phyloP scores from a whole-genome alignment of 2,888 invertebrate species.

The Stomorhina lunata region DNA sequence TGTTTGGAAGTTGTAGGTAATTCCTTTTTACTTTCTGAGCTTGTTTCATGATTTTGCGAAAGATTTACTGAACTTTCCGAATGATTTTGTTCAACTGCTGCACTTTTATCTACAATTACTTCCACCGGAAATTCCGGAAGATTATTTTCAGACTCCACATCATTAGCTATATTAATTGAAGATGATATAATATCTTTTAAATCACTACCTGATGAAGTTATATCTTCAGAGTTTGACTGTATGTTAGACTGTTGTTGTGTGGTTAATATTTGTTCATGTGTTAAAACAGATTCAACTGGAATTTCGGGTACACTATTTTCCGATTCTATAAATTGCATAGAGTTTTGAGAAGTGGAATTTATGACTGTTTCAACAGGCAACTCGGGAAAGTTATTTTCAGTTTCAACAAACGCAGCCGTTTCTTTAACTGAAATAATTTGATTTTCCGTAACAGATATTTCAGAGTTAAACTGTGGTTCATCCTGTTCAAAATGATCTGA shows the following conservation, averaged over 20 bases:
- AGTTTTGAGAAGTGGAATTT: neutral
- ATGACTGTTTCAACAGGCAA: conserved; percentile 50
- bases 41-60: neutral
- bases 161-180: neutral
- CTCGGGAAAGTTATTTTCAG: conserved; percentile 47
- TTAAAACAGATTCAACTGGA: conserved; percentile 16
- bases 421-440: conserved; percentile 16
- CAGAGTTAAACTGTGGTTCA: neutral
- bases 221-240: neutral
- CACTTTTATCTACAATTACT: neutral
- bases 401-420: conserved; percentile 33
- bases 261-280: neutral
- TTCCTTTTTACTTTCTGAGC: neutral
- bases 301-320: conserved; percentile 33
- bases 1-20: neutral
- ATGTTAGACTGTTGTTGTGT: neutral
- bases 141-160: conserved; percentile 33
- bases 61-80: too few species aligned
- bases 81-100: neutral
- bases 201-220: neutral
- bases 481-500: conserved; percentile 38
- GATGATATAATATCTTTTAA: neutral
- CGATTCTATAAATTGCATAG: conserved; percentile 17
- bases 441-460: conserved; percentile 9
- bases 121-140: conserved; percentile 54